These are phyloP conservation scores for Melanotaenia boesemani DNA, from an alignment of 2,797 vertebrate genomes.

Conservation along the genomic window DNA sequence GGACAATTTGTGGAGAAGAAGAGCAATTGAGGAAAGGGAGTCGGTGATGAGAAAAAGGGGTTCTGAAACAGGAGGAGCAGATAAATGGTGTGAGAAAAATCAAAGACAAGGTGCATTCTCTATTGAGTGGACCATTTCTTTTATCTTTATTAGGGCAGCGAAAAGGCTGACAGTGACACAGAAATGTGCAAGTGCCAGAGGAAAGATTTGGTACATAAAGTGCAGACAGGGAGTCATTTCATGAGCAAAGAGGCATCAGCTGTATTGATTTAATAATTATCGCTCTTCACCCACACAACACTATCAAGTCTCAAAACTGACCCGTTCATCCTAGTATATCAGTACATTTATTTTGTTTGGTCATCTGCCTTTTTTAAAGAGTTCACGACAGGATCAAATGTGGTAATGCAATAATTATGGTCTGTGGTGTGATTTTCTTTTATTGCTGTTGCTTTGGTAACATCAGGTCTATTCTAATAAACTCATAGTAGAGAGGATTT, in stretches of 20 bases:
- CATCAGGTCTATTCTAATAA: conserved; percentile 3
- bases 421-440: not conserved
- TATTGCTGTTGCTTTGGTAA: conserved; percentile 5
- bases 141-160: conserved; percentile 47
- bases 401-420: not conserved
- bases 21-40: conserved; percentile 23
- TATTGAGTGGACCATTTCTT: conserved; percentile 24
- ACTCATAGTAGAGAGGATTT: not conserved
- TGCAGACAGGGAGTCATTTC: conserved; percentile 19
- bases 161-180: conserved; percentile 17
- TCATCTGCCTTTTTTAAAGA: not conserved
- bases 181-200: not conserved
- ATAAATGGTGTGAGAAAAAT: conserved; percentile 35
- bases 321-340: not conserved
- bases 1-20: conserved; percentile 12
- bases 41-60: conserved; percentile 27
- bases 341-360: not conserved
- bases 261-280: conserved; percentile 5
- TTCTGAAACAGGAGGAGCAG: conserved; percentile 3
- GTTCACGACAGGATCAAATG: not conserved
- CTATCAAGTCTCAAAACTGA: not conserved
- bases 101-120: conserved; percentile 22
- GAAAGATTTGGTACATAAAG: not conserved
- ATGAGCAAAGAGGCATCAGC: conserved; percentile 10
- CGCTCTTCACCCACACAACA: not conserved